phyloP scores from a whole-genome alignment of 2,888 invertebrate genomes.

The Pollenia angustigena region DNA sequence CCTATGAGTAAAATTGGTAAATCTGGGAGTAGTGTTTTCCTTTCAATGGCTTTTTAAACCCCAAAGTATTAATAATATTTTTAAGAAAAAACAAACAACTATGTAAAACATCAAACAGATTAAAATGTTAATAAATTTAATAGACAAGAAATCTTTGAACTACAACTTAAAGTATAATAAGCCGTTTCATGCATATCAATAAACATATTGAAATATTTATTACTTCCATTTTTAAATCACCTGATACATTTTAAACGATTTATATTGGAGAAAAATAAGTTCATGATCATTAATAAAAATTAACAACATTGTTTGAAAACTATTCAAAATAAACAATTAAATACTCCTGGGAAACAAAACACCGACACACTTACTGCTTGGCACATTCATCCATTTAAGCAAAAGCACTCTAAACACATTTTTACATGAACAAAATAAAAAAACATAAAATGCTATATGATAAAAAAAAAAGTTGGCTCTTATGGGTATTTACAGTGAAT shows the following conservation, averaged over 20 bases:
- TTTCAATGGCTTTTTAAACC: too few species aligned
- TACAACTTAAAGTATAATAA: background rate
- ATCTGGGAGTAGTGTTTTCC: too few species aligned
- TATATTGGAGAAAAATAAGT: conserved; percentile 18
- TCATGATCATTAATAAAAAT: conserved; percentile 62
- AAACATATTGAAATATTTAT: conserved; percentile 56
- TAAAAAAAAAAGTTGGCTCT: background rate
- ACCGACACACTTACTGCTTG: background rate
- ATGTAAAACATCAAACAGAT: conserved; percentile 2
- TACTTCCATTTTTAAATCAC: conserved; percentile 53
- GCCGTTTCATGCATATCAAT: conserved; percentile 26
- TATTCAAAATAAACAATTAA: conserved; percentile 52
- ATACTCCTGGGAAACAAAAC: conserved; percentile 48
- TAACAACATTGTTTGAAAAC: conserved; percentile 59
- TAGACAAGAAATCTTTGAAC: background rate
- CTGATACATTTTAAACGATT: conserved; percentile 59
- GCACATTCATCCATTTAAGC: background rate
- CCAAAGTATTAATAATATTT: too few species aligned
- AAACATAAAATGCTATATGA: conserved; percentile 17
- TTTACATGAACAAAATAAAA: background rate
- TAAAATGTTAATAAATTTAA: conserved; percentile 4
- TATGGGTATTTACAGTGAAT: background rate
- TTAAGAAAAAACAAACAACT: background rate
- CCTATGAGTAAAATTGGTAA: too few species aligned
- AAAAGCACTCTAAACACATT: background rate